A percentile compares a stretch with the other conserved stretches of the same genome.
These are phyloP conservation scores for Monomorium pharaonis DNA, from an alignment of 1,140 invertebrate species.

Conservation along the genomic window DNA sequence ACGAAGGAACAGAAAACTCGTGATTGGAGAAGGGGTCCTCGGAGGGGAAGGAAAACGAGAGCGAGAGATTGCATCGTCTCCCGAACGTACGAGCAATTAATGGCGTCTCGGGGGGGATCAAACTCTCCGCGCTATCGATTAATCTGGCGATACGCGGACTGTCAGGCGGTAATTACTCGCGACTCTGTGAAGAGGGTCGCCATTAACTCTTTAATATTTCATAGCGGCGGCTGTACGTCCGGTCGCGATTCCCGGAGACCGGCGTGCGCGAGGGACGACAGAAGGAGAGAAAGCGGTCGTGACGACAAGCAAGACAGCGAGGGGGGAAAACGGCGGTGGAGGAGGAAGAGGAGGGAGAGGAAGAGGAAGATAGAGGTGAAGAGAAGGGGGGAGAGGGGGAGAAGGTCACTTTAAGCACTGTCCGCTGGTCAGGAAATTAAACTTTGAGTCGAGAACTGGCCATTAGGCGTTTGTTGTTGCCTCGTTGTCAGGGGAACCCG, in stretches of 20 bases:
- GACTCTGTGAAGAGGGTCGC: conserved; percentile 28
- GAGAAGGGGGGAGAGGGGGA: background rate
- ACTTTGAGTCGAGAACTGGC: conserved; percentile 82
- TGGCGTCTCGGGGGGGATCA: conserved; percentile 31
- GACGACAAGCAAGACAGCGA: conserved; percentile 21
- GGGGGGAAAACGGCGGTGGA: background rate
- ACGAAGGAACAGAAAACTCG: background rate
- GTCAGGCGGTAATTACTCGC: conserved; percentile 18
- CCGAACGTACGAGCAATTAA: conserved; percentile 32
- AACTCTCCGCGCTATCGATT: conserved; percentile 56
- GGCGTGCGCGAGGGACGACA: conserved; percentile 16
- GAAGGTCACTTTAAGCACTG: conserved; percentile 79
- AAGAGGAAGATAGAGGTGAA: background rate
- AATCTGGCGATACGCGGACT: conserved; percentile 38
- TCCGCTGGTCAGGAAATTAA: conserved; percentile 84
- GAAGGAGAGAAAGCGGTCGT: conserved; percentile 38
- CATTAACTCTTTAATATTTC: conserved; percentile 65
- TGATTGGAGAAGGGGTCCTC: background rate
- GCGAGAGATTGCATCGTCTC: conserved; percentile 23
- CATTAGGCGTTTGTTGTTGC: conserved; percentile 84
- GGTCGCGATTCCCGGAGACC: conserved; percentile 48
- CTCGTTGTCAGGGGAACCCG: conserved; percentile 82
- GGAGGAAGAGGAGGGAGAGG: background rate
- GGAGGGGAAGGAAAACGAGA: background rate
- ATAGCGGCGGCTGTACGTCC: conserved; percentile 51